Evolutionary conservation across 1,140 invertebrate genomes (phyloP), one percentile per base, ranked within the genome.

Genomic region (Oreohelix idahoensis): DNA sequence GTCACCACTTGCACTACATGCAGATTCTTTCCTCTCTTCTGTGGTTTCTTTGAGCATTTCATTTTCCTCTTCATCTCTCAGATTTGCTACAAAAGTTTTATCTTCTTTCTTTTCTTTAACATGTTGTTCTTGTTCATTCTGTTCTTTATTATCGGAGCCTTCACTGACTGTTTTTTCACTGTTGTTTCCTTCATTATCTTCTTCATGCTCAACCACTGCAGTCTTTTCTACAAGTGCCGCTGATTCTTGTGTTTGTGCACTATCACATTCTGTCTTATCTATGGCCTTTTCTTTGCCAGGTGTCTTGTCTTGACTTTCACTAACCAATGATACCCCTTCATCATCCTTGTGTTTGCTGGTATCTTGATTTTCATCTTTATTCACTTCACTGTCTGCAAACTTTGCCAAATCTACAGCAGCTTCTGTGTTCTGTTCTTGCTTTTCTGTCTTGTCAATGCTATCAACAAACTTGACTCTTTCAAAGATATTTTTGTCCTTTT

Each of bases 401-500:
- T n/a, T 66, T 29, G n/a, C 8, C 2, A 32, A 66, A 66, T 66
- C 29, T 66, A 66, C 63, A 58, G 17, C 63, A 32, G 5, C 17
- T 35, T 66, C n/a, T 66, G n/a, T 17, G 20, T 58, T 23, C 20
- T 58, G 17, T 58, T 58, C 51, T 23, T 4, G 29, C 29, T 66
- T 66, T 29, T 66, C 63, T 17, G 17, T 66, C 2, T 4, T 66
- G 1, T 32, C n/a, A 32, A 4, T 66, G 2, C 4, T 23, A 15
- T 2, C n/a, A 66, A 4, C 29, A 66, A 66, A 32, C 29, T 66
- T 29, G 29, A 66, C 29, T 35, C 29, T 2, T 17, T 66, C 63
- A 66, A 66, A 66, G 63, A 66, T 66, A n/a, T 66, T 66, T 35
- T 32, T 66, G 29, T 66, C 63, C 32, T 66, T 32, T 8, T 66